Evolutionary conservation across 2,888 invertebrate species (phyloP).

Genomic region (Agrilus mali): DNA sequence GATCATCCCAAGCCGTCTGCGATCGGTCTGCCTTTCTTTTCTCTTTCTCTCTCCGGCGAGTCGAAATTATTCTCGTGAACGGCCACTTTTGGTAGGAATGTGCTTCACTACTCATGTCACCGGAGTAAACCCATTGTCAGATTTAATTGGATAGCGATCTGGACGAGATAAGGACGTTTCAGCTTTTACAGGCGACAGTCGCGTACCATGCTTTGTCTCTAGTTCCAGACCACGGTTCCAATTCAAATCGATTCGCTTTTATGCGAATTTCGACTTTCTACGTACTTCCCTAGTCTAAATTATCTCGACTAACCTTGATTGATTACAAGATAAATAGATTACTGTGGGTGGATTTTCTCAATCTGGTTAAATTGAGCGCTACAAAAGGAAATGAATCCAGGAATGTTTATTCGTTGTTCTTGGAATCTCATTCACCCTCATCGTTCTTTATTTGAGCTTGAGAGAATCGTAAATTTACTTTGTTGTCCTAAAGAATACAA

Average conservation of each 20-base stretch:
- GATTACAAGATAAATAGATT: slow-evolving; percentile 34
- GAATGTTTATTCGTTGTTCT: too few relatives aligned
- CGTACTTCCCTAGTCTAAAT: slow-evolving; percentile 14
- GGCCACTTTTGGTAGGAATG: slow-evolving; percentile 13
- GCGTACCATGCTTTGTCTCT: slow-evolving; percentile 13
- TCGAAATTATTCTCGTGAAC: too few relatives aligned
- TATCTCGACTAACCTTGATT: slow-evolving; percentile 31
- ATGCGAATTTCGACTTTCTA: slow-evolving; percentile 21
- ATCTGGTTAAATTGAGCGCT: not conserved
- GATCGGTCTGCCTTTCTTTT: too few relatives aligned
- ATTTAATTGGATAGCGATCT: slow-evolving; percentile 41
- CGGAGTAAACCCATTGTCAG: slow-evolving; percentile 38
- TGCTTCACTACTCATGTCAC: slow-evolving; percentile 31
- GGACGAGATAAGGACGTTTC: slow-evolving; percentile 27
- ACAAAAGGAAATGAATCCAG: too few relatives aligned
- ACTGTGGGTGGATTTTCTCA: slow-evolving; percentile 24
- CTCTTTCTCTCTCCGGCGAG: too few relatives aligned
- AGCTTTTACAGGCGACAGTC: slow-evolving; percentile 22
- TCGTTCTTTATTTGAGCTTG: too few relatives aligned
- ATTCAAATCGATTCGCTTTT: slow-evolving; percentile 5
- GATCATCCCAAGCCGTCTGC: too few relatives aligned
- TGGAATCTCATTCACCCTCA: too few relatives aligned
- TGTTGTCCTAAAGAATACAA: too few relatives aligned
- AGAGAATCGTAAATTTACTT: too few relatives aligned
- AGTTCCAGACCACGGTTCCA: slow-evolving; percentile 11